A percentile compares a stretch with the other conserved stretches of the same genome.
These are phyloP conservation scores for Epizoanthus stellaris DNA, from an alignment of 92 coral and sea anemone genomes.

Conservation along the genomic window DNA sequence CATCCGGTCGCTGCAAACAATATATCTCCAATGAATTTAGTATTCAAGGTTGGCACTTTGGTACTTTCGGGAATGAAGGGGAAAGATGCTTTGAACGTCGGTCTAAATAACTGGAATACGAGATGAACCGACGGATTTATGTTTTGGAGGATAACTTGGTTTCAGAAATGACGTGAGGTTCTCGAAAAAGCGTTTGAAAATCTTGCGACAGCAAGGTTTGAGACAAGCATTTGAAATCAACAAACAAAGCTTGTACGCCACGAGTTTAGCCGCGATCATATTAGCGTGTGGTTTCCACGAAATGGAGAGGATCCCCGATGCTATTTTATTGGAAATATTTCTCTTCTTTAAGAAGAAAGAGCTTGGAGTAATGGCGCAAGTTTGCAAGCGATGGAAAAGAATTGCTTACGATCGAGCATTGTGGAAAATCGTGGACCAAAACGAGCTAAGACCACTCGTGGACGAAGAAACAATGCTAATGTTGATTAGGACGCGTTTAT, in stretches of 20 bases:
- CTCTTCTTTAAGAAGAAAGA: slow-evolving; percentile 79
- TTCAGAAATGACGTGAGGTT: slow-evolving; percentile 39
- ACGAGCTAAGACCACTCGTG: slow-evolving; percentile 78
- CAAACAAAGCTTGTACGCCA: slow-evolving; percentile 53
- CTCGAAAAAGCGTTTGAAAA: slow-evolving; percentile 41
- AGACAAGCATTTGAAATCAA: slow-evolving; percentile 38
- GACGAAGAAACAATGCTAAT: slow-evolving; percentile 91
- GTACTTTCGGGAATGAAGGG: slow-evolving; percentile 44
- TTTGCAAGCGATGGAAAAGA: slow-evolving; percentile 91
- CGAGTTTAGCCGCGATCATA: slow-evolving; percentile 33
- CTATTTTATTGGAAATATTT: slow-evolving; percentile 89
- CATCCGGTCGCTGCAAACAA: slow-evolving; percentile 77
- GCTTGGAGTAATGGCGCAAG: slow-evolving; percentile 84
- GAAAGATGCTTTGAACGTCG: slow-evolving; percentile 31
- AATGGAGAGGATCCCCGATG: slow-evolving; percentile 93
- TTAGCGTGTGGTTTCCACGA: slow-evolving; percentile 41
- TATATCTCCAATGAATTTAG: slow-evolving; percentile 45
- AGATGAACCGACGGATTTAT: slow-evolving; percentile 5
- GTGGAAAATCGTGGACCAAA: slow-evolving; percentile 90
- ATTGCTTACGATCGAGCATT: slow-evolving; percentile 97
- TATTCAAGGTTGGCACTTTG: slow-evolving; percentile 49
- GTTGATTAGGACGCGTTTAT: slow-evolving; percentile 96
- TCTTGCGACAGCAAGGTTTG: slow-evolving; percentile 44
- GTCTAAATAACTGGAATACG: background rate
- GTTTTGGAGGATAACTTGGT: slow-evolving; percentile 1